These are phyloP conservation scores for Diarsia rubi DNA, from an alignment of 2,888 invertebrate species.

Conservation along the genomic window DNA sequence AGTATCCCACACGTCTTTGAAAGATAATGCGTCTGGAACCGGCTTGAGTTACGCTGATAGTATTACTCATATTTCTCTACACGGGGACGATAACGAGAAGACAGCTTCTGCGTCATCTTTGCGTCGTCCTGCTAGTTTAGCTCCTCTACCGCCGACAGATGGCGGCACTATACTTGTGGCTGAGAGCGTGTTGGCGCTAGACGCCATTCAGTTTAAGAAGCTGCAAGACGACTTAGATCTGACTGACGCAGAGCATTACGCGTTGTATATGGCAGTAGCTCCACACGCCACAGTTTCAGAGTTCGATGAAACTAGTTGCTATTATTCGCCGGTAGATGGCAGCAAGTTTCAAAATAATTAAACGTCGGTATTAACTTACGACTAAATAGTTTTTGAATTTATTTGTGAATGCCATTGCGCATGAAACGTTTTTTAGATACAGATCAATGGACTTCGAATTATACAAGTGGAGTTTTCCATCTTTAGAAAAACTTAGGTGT, in stretches of 20 bases:
- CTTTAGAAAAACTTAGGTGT: background rate
- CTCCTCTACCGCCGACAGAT: slow-evolving; percentile 87
- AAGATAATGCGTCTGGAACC: slow-evolving; percentile 83
- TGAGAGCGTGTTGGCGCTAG: slow-evolving; percentile 87
- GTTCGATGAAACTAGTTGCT: slow-evolving; percentile 96
- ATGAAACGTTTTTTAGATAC: background rate
- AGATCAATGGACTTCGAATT: background rate
- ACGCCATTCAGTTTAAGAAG: slow-evolving; percentile 83
- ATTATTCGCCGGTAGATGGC: slow-evolving; percentile 96
- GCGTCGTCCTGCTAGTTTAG: slow-evolving; percentile 75
- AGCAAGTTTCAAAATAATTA: slow-evolving; percentile 91
- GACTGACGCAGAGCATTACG: slow-evolving; percentile 97
- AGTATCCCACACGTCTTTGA: slow-evolving; percentile 85
- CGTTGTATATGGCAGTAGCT: slow-evolving; percentile 96
- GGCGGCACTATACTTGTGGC: slow-evolving; percentile 92
- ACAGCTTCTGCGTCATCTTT: slow-evolving; percentile 81
- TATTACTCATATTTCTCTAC: slow-evolving; percentile 93
- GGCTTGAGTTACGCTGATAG: slow-evolving; percentile 90
- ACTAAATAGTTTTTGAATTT: background rate
- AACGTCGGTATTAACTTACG: background rate
- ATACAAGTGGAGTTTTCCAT: background rate
- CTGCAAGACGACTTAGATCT: slow-evolving; percentile 92
- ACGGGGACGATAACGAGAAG: slow-evolving; percentile 89
- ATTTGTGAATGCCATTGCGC: slow-evolving; percentile 1
- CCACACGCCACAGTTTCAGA: slow-evolving; percentile 96